Evolutionary conservation across 2,797 vertebrate genomes (phyloP), one percentile per base, ranked within the genome.

Genomic region (Enteromius paludinosus): DNA sequence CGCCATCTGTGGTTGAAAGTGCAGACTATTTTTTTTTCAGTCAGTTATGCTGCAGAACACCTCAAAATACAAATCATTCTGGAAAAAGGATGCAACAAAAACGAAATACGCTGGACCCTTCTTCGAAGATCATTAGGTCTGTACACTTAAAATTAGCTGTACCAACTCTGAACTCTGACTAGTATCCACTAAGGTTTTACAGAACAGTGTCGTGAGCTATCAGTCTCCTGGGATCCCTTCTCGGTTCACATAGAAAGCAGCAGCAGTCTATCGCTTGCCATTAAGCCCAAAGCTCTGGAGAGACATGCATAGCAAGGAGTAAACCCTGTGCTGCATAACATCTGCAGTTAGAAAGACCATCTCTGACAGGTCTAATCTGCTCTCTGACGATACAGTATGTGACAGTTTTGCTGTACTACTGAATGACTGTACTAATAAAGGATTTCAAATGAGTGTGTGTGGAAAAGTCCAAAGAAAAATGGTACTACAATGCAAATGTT

Each of bases 221-320:
- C 3, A 33, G 1, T 5, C 18, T 38, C 23, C 23, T 43, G 35
- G 64, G 49, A 41, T 5, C 45, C 5, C 62, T 10, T 14, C n/a
- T 79, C 17, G 54, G 65, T 12, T 4, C 25, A 79, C 6, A 17
- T 7, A 49, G 23, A 72, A 81, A 64, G 30, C 30, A 28, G 25
- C 28, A 64, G 59, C 10, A 73, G 70, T 12, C 68, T 72, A 72
- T 81, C 28, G 6, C 56, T 61, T 35, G 35, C 43, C 79, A 73
- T 72, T 52, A 73, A 72, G 20, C 12, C 28, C 5, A 47, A 49
- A 64, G 56, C 69, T 81, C 79, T 64, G 30, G 30, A 62, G 56
- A 72, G n/a, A 65, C 30, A 65, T 30, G 33, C n/a, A 62, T 52
- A 64, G 64, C 79, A 73, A 49, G n/a, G 45, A 38, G 30, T 14